A percentile compares a stretch with the other conserved stretches of the same genome.
These are phyloP conservation scores for Erpetoichthys calabaricus DNA, from an alignment of 2,797 vertebrate genomes.

Conservation along the genomic window DNA sequence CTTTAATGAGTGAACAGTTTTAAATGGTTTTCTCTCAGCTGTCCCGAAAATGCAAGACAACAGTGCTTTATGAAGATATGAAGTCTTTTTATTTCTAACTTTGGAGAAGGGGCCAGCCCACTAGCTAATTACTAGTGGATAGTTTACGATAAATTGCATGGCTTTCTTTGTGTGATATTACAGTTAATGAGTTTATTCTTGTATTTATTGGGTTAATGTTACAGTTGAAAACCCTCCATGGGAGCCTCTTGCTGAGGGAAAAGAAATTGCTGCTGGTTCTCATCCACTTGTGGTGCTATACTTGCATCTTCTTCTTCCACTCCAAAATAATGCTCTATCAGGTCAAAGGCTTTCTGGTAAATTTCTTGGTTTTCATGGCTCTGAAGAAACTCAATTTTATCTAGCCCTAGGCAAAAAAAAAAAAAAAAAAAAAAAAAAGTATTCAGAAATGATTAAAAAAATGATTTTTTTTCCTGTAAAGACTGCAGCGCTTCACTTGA, in stretches of 20 bases:
- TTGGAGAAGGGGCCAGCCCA: conserved; percentile 23
- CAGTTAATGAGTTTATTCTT: conserved; percentile 17
- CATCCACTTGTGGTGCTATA: conserved; percentile 83
- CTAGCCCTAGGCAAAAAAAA: conserved; percentile 55
- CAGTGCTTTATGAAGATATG: too few relatives aligned
- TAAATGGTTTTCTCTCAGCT: too few relatives aligned
- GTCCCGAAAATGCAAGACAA: too few relatives aligned
- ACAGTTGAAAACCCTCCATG: conserved; percentile 98
- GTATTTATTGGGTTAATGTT: conserved; percentile 38
- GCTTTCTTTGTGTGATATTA: conserved; percentile 22
- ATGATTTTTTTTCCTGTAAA: too few relatives aligned
- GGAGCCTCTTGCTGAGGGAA: conserved; percentile 91
- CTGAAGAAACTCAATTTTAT: conserved; percentile 96
- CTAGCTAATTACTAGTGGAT: conserved; percentile 11
- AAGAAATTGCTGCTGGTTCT: conserved; percentile 90
- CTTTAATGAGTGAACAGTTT: too few relatives aligned
- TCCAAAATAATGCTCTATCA: conserved; percentile 95
- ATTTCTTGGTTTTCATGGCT: conserved; percentile 97
- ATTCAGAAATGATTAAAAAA: rapidly evolving
- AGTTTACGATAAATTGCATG: too few relatives aligned
- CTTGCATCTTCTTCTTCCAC: conserved; percentile 82
- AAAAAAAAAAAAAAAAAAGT: rapidly evolving
- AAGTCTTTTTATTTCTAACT: too few relatives aligned
- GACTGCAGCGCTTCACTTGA: too few relatives aligned
- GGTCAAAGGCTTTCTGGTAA: conserved; percentile 95